Percentiles rank a stretch among this genome's conserved stretches.
Evolutionary conservation across 2,888 invertebrate species (phyloP).

Genomic region (Thecophora atra): DNA sequence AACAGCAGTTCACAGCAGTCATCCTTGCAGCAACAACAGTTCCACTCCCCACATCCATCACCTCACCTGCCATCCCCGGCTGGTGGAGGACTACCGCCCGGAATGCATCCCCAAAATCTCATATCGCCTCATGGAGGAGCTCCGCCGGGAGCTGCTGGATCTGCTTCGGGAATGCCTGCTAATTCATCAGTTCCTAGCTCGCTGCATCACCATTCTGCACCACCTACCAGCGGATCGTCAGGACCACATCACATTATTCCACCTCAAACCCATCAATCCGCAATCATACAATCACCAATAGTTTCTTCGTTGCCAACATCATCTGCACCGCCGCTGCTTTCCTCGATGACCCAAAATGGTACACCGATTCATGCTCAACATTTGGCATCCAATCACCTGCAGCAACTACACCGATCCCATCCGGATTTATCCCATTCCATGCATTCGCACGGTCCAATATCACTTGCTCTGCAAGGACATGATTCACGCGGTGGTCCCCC

Average conservation of each 20-base stretch:
- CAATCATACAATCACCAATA: slow-evolving; percentile 58
- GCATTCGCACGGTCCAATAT: slow-evolving; percentile 64
- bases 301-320: slow-evolving; percentile 67
- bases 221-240: slow-evolving; percentile 43
- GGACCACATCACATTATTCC: slow-evolving; percentile 46
- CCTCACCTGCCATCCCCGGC: slow-evolving; percentile 64
- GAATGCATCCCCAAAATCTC: slow-evolving; percentile 65
- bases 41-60: slow-evolving; percentile 65
- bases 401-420: slow-evolving; percentile 64
- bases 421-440: slow-evolving; percentile 62
- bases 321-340: slow-evolving; percentile 54
- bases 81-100: slow-evolving; percentile 58
- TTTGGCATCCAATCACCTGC: slow-evolving; percentile 54
- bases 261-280: slow-evolving; percentile 44
- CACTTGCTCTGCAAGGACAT: slow-evolving; percentile 61
- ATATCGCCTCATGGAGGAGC: slow-evolving; percentile 60
- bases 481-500: slow-evolving; percentile 49
- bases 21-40: slow-evolving; percentile 57
- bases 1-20: slow-evolving; percentile 64
- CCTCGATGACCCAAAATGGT: slow-evolving; percentile 54
- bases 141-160: slow-evolving; percentile 41
- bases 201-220: slow-evolving; percentile 52
- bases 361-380: slow-evolving; percentile 57
- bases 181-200: slow-evolving; percentile 51
- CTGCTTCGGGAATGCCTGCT: slow-evolving; percentile 45